Conservation (phyloP, 2,113 vertebrate genomes). For the Epinephelus moara region DNA sequence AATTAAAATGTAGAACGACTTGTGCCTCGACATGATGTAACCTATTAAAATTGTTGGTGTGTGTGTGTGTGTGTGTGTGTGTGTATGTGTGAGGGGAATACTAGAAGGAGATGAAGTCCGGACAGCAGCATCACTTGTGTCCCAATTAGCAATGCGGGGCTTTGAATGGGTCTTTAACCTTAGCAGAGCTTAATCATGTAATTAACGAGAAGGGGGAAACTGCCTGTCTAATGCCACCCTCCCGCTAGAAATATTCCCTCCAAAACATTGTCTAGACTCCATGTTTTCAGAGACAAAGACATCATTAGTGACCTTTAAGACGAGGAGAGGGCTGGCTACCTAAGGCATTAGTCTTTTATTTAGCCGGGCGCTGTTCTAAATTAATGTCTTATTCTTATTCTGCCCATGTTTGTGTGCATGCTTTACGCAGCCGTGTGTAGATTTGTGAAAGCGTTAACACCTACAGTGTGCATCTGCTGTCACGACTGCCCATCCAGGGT, state of each 20-base stretch:
- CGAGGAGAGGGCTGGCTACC: constrained; percentile 52
- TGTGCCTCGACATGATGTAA: constrained; percentile 46
- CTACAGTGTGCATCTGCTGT: constrained; percentile 15
- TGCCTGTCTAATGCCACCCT: constrained; percentile 37
- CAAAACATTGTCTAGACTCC: constrained; percentile 54
- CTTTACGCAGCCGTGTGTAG: not conserved
- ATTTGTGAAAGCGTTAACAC: constrained; percentile 22
- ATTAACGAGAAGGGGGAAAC: constrained; percentile 64
- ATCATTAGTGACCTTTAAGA: constrained; percentile 75
- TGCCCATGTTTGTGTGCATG: not conserved
- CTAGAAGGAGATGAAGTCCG: constrained; percentile 35
- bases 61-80: constrained; percentile 32
- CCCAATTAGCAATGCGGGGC: constrained; percentile 71
- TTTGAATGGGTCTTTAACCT: constrained; percentile 75
- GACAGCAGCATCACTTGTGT: constrained; percentile 58
- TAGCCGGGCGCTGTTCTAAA: constrained; percentile 41
- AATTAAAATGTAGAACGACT: constrained; percentile 56
- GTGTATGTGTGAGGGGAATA: not conserved
- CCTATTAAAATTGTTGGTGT: constrained; percentile 50
- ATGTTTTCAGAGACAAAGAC: constrained; percentile 61
- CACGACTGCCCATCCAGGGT: constrained; percentile 22
- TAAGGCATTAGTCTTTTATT: constrained; percentile 62
- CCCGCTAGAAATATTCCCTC: constrained; percentile 39
- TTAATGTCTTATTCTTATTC: constrained; percentile 59
- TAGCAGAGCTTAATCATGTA: constrained; percentile 73